Conservation (phyloP, 2,888 invertebrate genomes). For the Odontothrips loti region DNA sequence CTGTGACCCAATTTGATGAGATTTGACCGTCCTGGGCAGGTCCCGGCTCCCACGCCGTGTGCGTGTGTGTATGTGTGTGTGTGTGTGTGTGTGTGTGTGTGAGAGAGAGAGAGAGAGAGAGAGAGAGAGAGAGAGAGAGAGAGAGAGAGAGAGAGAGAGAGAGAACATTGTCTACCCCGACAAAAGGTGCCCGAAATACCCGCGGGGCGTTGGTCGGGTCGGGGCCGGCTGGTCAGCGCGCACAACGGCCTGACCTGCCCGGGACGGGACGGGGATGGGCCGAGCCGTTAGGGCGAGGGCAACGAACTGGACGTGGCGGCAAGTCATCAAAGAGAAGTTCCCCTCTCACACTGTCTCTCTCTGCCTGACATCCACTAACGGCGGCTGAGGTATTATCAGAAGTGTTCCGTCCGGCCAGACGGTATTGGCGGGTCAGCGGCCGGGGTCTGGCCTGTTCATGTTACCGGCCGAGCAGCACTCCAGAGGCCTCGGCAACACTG, state of each 20-base stretch:
- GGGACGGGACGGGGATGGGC: background rate
- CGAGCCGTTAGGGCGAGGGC: background rate
- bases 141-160: too few relatives aligned
- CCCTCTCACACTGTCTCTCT: background rate
- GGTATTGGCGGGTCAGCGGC: too few relatives aligned
- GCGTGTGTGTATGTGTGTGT: too few relatives aligned
- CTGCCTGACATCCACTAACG: too few relatives aligned
- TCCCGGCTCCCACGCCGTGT: background rate
- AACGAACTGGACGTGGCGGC: background rate
- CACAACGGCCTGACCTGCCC: background rate
- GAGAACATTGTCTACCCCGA: background rate
- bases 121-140: too few relatives aligned
- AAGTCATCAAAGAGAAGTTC: background rate
- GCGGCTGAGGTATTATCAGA: too few relatives aligned
- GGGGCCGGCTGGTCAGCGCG: background rate
- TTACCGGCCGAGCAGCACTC: too few relatives aligned
- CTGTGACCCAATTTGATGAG: background rate
- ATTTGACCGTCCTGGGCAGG: background rate
- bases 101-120: too few relatives aligned
- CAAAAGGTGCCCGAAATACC: background rate
- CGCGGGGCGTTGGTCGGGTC: background rate
- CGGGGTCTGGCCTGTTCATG: too few relatives aligned
- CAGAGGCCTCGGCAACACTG: too few relatives aligned
- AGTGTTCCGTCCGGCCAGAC: too few relatives aligned
- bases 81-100: background rate